phyloP scores from a whole-genome alignment of 2,888 invertebrate species.

The Allolobophora icterica region DNA sequence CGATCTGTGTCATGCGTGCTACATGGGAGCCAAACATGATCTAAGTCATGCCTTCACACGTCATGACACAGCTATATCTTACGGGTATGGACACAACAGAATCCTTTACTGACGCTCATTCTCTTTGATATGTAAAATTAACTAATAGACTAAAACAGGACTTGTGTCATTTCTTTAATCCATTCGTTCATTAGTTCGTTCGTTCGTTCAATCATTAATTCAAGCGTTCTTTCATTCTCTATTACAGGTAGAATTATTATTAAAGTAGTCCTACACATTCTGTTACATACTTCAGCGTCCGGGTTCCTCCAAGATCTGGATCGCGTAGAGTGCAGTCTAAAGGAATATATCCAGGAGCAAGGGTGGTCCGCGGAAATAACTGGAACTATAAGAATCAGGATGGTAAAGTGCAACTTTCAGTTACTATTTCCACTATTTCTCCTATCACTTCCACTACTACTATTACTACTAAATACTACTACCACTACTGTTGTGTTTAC shows the following conservation, averaged over 20 bases:
- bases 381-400: conserved; percentile 92
- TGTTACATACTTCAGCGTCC: conserved; percentile 68
- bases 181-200: no score
- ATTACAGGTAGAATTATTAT: no score
- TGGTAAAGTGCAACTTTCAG: conserved; percentile 68
- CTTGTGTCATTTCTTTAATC: no score
- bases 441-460: neutral
- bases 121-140: neutral
- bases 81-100: conserved; percentile 53
- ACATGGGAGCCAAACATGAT: conserved; percentile 83
- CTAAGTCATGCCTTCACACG: conserved; percentile 78
- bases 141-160: no score
- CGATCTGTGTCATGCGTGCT: conserved; percentile 84
- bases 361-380: conserved; percentile 81
- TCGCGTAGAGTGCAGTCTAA: conserved; percentile 74
- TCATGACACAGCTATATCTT: conserved; percentile 72
- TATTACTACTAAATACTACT: no score
- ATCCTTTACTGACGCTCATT: neutral
- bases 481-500: no score
- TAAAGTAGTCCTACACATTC: neutral
- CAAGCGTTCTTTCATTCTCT: no score
- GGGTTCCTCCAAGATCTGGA: conserved; percentile 74
- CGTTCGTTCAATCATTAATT: no score
- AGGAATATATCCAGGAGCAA: conserved; percentile 82
- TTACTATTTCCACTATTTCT: neutral